Percentiles rank a stretch among this genome's conserved stretches.
phyloP scores from a whole-genome alignment of 2,113 vertebrate genomes.

The Tringa solitaria region DNA sequence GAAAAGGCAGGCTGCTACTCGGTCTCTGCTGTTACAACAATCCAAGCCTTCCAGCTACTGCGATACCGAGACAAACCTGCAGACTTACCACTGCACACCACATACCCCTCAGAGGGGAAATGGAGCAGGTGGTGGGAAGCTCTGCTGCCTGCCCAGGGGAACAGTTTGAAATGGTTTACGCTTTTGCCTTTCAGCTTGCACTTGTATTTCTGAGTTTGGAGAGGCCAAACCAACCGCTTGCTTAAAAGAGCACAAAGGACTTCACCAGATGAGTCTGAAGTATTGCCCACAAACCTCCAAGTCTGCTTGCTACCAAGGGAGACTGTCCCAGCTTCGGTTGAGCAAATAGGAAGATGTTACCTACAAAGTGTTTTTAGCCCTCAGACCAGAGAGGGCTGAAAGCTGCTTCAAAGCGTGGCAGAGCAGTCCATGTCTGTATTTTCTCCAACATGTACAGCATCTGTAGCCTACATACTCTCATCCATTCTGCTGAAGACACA shows the following conservation, averaged over 20 bases:
- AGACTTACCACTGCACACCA: background rate
- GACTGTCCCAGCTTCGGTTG: background rate
- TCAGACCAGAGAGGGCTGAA: background rate
- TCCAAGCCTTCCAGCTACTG: background rate
- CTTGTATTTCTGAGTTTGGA: background rate
- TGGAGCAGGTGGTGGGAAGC: background rate
- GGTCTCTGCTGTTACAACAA: background rate
- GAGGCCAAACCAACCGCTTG: background rate
- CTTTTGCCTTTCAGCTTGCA: background rate
- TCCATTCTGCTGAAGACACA: background rate
- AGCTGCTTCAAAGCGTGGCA: accelerated
- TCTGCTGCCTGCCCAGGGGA: background rate
- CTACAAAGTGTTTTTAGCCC: background rate
- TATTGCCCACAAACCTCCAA: background rate
- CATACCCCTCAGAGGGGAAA: background rate
- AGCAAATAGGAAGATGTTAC: background rate
- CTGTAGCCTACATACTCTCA: background rate
- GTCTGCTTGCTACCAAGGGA: background rate
- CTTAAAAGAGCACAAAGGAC: background rate
- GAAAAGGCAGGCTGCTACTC: background rate
- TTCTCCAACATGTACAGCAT: background rate
- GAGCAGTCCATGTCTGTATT: background rate
- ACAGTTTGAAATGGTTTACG: background rate
- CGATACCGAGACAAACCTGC: background rate
- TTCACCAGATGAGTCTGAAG: background rate